Conservation (phyloP, 2,113 vertebrate species). For the Dromiciops gliroides region DNA sequence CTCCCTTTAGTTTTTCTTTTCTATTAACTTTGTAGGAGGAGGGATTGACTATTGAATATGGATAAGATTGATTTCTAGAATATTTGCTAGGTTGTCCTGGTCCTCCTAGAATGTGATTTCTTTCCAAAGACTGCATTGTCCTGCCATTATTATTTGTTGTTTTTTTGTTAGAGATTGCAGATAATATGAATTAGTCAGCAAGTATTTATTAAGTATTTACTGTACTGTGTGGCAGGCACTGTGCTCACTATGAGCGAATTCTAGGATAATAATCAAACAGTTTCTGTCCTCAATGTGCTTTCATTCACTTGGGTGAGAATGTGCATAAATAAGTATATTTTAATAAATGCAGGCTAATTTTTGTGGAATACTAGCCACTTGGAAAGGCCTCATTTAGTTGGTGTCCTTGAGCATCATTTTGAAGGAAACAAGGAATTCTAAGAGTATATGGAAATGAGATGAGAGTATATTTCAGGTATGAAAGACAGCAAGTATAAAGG, state of each 20-base stretch:
- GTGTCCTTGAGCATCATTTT: neutral
- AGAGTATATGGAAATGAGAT: neutral
- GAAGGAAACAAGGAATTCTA: neutral
- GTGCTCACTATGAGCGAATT: neutral
- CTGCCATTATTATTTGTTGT: conserved; percentile 2
- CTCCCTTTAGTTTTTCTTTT: neutral
- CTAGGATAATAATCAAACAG: neutral
- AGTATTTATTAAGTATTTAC: neutral
- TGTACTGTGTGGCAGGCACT: neutral
- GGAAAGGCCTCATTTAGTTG: neutral
- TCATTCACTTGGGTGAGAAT: neutral
- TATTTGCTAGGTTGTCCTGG: conserved; percentile 49
- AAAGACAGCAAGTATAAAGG: neutral
- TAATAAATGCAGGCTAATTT: neutral
- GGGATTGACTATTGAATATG: conserved; percentile 49
- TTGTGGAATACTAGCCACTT: neutral
- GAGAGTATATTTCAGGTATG: neutral
- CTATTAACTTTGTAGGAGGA: neutral
- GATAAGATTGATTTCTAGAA: neutral
- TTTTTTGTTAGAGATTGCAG: conserved; percentile 21
- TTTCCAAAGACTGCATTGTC: conserved; percentile 44
- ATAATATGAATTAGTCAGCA: neutral
- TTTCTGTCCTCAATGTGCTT: neutral
- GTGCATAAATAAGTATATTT: neutral
- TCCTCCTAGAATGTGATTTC: conserved; percentile 33